Evolutionary conservation across 2,888 invertebrate genomes (phyloP).

Genomic region (Agonopterix arenella): DNA sequence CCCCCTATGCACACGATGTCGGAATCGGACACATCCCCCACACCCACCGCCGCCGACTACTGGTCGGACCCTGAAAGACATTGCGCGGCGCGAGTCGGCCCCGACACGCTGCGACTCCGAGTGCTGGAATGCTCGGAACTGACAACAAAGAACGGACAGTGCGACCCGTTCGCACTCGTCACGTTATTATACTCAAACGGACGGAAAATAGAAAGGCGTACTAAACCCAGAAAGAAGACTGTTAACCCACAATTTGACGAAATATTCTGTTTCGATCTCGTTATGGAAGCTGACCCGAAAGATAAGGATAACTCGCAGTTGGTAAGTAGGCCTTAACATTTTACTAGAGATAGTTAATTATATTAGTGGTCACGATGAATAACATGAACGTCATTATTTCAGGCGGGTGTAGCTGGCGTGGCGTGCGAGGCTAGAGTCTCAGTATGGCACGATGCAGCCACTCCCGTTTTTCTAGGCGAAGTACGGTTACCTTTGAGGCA

Average conservation of each 20-base stretch:
- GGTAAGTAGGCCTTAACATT: constrained; percentile 34
- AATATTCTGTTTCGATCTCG: constrained; percentile 86
- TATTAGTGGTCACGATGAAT: neutral
- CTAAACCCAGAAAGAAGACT: constrained; percentile 93
- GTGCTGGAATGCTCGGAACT: constrained; percentile 92
- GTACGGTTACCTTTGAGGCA: constrained; percentile 87
- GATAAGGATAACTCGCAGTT: constrained; percentile 74
- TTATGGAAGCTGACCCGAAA: constrained; percentile 75
- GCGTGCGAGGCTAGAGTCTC: constrained; percentile 89
- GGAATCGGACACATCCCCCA: constrained; percentile 53
- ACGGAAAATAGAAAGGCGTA: constrained; percentile 86
- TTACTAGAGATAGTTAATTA: neutral
- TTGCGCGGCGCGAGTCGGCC: constrained; percentile 61
- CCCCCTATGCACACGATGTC: constrained; percentile 66
- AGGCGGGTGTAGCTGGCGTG: constrained; percentile 84
- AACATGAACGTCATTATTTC: constrained; percentile 2
- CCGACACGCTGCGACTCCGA: constrained; percentile 76
- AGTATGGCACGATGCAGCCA: constrained; percentile 91
- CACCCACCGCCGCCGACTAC: constrained; percentile 69
- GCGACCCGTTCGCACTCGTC: constrained; percentile 92
- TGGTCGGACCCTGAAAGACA: constrained; percentile 72
- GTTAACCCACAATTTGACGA: constrained; percentile 93
- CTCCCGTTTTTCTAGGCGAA: constrained; percentile 92
- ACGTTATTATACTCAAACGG: constrained; percentile 88
- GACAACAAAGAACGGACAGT: constrained; percentile 92